These are phyloP conservation scores for Operophtera brumata DNA, from an alignment of 2,888 invertebrate species.

Conservation along the genomic window DNA sequence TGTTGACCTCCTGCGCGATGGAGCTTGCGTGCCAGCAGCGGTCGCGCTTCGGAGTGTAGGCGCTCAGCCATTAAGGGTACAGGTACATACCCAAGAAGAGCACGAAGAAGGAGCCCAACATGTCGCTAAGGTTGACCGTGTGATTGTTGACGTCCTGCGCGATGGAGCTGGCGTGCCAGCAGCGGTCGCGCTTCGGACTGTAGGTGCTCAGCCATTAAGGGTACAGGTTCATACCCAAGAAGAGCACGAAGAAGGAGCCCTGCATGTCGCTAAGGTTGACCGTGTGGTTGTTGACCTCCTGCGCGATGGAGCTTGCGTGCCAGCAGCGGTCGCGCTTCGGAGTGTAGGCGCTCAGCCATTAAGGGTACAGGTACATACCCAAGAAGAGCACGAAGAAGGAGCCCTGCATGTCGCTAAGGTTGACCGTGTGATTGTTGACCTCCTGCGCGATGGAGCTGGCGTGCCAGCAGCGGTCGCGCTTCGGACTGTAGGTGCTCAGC, in stretches of 20 bases:
- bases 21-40: slow-evolving; percentile 71
- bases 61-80: slow-evolving; percentile 82
- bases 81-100: slow-evolving; percentile 84
- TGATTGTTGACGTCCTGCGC: slow-evolving; percentile 91
- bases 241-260: slow-evolving; percentile 92
- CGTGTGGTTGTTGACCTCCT: slow-evolving; percentile 91
- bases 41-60: slow-evolving; percentile 88
- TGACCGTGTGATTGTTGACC: slow-evolving; percentile 93
- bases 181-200: slow-evolving; percentile 89
- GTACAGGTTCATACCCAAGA: slow-evolving; percentile 82
- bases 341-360: slow-evolving; percentile 88
- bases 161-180: slow-evolving; percentile 84
- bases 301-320: slow-evolving; percentile 83
- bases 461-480: slow-evolving; percentile 89
- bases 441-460: slow-evolving; percentile 83
- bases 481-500: slow-evolving; percentile 88
- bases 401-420: slow-evolving; percentile 95
- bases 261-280: slow-evolving; percentile 96
- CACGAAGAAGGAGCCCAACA: slow-evolving; percentile 96
- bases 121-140: slow-evolving; percentile 93
- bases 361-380: slow-evolving; percentile 71
- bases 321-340: slow-evolving; percentile 91
- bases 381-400: slow-evolving; percentile 92
- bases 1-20: slow-evolving; percentile 87
- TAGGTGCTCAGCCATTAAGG: slow-evolving; percentile 86